Conservation (phyloP, 2,113 vertebrate genomes). For the Clupea harengus region DNA sequence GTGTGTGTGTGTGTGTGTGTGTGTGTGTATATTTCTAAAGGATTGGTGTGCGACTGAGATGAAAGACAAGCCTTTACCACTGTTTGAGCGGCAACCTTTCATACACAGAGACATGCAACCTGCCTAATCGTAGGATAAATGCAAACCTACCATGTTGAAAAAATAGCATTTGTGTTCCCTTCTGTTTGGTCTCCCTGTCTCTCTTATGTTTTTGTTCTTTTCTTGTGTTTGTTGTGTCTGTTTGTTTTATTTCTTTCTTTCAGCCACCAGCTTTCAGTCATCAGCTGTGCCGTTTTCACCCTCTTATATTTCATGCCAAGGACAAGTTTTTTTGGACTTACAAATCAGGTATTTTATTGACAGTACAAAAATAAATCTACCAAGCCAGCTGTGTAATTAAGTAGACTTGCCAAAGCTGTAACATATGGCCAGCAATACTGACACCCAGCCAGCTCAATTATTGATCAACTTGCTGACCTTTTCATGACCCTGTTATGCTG, state of each 20-base stretch:
- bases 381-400: neutral
- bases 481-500: neutral
- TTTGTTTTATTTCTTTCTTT: neutral
- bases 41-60: too few species aligned
- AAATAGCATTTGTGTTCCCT: too few species aligned
- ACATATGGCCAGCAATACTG: neutral
- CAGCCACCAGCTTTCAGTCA: neutral
- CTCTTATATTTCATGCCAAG: neutral
- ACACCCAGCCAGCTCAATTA: neutral
- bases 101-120: neutral
- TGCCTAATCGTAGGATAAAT: neutral
- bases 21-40: too few species aligned
- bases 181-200: neutral
- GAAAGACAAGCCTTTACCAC: neutral
- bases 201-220: neutral
- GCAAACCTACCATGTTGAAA: neutral
- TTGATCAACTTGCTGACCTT: neutral
- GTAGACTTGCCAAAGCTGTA: neutral
- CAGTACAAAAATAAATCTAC: neutral
- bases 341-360: neutral
- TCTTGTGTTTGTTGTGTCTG: neutral
- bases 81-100: neutral
- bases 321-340: neutral
- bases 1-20: too few species aligned
- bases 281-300: neutral